These are phyloP conservation scores for Gymnocephalus cernua DNA, from an alignment of 2,113 vertebrate species.

Conservation along the genomic window DNA sequence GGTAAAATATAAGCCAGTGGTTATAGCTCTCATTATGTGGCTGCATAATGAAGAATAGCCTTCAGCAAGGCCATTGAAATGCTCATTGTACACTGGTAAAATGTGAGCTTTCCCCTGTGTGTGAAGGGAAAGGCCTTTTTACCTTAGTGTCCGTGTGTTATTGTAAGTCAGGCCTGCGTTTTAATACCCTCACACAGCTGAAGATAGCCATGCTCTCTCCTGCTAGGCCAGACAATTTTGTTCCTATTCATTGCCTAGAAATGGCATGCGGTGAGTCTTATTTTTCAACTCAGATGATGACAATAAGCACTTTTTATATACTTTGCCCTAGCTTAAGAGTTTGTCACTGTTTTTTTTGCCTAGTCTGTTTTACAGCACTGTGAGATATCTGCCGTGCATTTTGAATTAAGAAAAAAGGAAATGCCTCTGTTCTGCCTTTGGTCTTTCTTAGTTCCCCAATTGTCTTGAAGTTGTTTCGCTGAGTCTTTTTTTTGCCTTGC, in stretches of 20 bases:
- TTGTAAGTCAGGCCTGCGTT: constrained; percentile 49
- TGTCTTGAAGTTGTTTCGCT: constrained; percentile 30
- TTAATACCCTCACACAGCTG: constrained; percentile 45
- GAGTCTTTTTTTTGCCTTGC: constrained; percentile 35
- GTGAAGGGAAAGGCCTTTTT: constrained; percentile 52
- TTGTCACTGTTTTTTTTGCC: not conserved
- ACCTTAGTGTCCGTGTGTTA: constrained; percentile 39
- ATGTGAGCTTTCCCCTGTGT: constrained; percentile 42
- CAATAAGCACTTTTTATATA: not conserved
- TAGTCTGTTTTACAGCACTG: not conserved
- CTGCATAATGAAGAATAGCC: constrained; percentile 29
- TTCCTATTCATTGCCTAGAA: constrained; percentile 16
- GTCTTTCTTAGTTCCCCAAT: constrained; percentile 59
- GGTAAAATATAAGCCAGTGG: not conserved
- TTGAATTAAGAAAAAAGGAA: constrained; percentile 29
- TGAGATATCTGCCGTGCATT: constrained; percentile 6
- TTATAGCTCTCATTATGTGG: constrained; percentile 22
- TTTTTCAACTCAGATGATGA: not conserved
- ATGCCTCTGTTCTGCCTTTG: constrained; percentile 30
- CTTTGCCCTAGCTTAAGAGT: not conserved
- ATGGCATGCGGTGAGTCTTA: not conserved
- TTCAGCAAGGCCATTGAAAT: constrained; percentile 41
- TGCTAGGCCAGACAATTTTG: constrained; percentile 24
- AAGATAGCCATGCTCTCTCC: constrained; percentile 21
- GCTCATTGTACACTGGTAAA: constrained; percentile 53